Base-by-base conservation (phyloP, 64 coral and sea anemone genomes). In the Montipora capricornis region DNA sequence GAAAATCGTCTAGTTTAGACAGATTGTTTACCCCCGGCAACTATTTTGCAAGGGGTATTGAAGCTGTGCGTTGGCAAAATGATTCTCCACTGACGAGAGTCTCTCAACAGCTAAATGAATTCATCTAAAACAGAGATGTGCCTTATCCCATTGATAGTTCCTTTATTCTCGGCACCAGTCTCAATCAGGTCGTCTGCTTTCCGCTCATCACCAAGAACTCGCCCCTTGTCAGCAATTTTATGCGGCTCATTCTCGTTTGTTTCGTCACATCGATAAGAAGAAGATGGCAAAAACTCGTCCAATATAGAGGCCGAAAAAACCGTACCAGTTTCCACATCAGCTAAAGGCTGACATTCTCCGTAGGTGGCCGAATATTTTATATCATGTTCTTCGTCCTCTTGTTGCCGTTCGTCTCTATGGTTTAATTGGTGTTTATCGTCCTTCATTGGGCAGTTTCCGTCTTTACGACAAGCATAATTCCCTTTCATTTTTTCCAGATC, bases 221-320 rank as follows among this genome's bases (percentile, higher is more conserved):
- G 16, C 12, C 20, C 15, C 61, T 84, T 67, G 53, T 26, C 10
- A 17, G 66, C 26, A 19, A 37, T 68, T n/a, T 6, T 48, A 62
- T n/a, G 6, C 1, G 22, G 14, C 61, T 55, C 57, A 64, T 60
- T 11, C 19, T 67, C 17, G 9, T 14, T 47, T 47, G 44, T 44
- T 47, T 10, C 19, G 2, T 16, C 44, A 47, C 4, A 1, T 6
- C 26, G 16, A 22, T 57, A 22, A 37, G 81, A 47, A 19, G 44
- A 12, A 49, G 11, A 19, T 16, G 61, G 17, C 37, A 84, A 47
- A 68, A 84, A 84, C 60, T 68, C 59, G 19, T 84, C 81, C 44
- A 84, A 60, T 68, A 84, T 84, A 17, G 81, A 84, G 13, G 45
- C 26, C 5, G 80, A 29, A 83, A 64, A 64, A 15, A 57, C 4